Evolutionary conservation across 2,113 vertebrate genomes (phyloP).

Genomic region (Odontesthes bonariensis): DNA sequence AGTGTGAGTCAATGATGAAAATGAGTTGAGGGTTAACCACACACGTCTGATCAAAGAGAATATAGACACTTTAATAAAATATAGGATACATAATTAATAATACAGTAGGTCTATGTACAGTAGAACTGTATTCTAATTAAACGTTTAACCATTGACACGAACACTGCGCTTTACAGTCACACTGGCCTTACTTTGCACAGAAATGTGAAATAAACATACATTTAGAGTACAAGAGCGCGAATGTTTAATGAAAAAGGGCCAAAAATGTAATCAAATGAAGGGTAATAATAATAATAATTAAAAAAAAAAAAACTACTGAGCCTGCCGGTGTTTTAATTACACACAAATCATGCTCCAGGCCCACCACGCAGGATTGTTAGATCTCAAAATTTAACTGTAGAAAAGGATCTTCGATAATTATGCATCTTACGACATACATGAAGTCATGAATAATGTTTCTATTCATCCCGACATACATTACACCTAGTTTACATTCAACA

Average conservation of each 20-base stretch:
- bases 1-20: constrained; percentile 28
- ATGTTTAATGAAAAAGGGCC: constrained; percentile 32
- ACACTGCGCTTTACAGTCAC: constrained; percentile 65
- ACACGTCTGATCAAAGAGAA: constrained; percentile 81
- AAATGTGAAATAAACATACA: constrained; percentile 64
- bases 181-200: constrained; percentile 57
- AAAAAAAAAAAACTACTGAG: constrained; percentile 29
- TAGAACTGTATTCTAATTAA: constrained; percentile 75
- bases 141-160: constrained; percentile 67
- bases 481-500: constrained; percentile 76
- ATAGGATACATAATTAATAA: constrained; percentile 82
- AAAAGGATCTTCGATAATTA: constrained; percentile 59
- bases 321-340: constrained; percentile 58
- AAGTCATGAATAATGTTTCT: constrained; percentile 62
- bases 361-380: constrained; percentile 33
- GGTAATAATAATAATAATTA: not conserved
- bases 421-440: constrained; percentile 54
- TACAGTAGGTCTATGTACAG: constrained; percentile 80
- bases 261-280: constrained; percentile 30
- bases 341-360: constrained; percentile 50
- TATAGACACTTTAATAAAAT: constrained; percentile 85
- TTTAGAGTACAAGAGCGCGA: constrained; percentile 31
- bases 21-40: constrained; percentile 69
- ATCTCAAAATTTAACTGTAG: constrained; percentile 35
- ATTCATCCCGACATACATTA: constrained; percentile 61